Conservation (phyloP, 2,797 vertebrate genomes). For the Sarcoramphus papa region DNA sequence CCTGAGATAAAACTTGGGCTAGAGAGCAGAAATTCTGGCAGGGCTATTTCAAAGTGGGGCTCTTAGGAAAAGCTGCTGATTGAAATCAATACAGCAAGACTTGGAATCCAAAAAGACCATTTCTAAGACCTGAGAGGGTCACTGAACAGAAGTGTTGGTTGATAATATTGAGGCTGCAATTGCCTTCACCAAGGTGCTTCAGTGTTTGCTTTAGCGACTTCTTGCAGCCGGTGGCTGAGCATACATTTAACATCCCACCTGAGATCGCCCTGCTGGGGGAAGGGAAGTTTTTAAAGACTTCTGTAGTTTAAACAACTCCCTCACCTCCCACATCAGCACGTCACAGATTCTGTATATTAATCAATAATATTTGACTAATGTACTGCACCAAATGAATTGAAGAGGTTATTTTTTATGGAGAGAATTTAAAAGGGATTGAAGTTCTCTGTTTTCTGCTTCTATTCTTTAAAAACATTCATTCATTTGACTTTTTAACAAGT, state of each 20-base stretch:
- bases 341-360: not conserved
- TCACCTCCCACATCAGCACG: rapidly evolving
- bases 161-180: conserved; percentile 34
- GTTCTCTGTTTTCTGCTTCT: not conserved
- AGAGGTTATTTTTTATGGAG: not conserved
- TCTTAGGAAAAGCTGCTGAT: conserved; percentile 80
- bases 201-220: conserved; percentile 79
- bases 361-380: conserved; percentile 43
- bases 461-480: not conserved
- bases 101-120: conserved; percentile 74
- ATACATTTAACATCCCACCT: conserved; percentile 65
- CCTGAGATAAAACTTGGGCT: conserved; percentile 40
- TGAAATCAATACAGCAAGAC: conserved; percentile 80
- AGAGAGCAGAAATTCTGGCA: conserved; percentile 58
- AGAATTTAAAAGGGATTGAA: not conserved
- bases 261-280: not conserved
- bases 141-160: conserved; percentile 67
- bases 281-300: conserved; percentile 12
- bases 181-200: conserved; percentile 69
- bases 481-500: not conserved
- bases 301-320: not conserved
- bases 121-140: conserved; percentile 76
- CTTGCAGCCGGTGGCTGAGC: conserved; percentile 64
- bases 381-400: conserved; percentile 43
- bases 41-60: conserved; percentile 58